Percentiles rank a stretch among this genome's conserved stretches.
These are phyloP conservation scores for Drosophila ambigua DNA, from an alignment of 1,140 invertebrate species.

Conservation along the genomic window DNA sequence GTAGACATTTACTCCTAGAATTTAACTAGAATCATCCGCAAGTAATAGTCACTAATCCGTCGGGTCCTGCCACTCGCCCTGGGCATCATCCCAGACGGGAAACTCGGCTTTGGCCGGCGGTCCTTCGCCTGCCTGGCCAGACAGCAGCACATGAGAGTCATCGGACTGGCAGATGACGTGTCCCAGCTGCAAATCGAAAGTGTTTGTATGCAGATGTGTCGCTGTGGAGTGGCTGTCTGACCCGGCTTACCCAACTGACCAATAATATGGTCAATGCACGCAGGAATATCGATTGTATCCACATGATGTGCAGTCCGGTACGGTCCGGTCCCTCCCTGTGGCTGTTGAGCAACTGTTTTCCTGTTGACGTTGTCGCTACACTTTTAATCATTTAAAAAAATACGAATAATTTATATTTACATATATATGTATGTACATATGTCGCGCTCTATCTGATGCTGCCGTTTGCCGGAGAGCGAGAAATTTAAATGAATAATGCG, in stretches of 20 bases:
- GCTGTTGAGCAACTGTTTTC: constrained; percentile 24
- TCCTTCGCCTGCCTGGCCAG: constrained; percentile 8
- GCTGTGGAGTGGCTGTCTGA: too few relatives aligned
- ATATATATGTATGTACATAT: constrained; percentile 7
- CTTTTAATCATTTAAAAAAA: constrained; percentile 44
- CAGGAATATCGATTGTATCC: constrained; percentile 38
- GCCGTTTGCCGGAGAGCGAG: constrained; percentile 1
- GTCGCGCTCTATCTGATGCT: constrained; percentile 19
- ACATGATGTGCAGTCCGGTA: constrained; percentile 6
- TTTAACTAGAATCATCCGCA: too few relatives aligned
- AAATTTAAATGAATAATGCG: constrained; percentile 8
- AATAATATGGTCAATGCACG: constrained; percentile 22
- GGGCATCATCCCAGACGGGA: constrained; percentile 62
- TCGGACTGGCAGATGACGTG: constrained; percentile 38
- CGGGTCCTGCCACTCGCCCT: constrained; percentile 43
- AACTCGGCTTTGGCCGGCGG: constrained; percentile 45
- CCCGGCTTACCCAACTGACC: constrained; percentile 26
- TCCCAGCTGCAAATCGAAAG: constrained; percentile 40
- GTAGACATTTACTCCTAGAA: too few relatives aligned
- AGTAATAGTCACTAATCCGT: constrained; percentile 1
- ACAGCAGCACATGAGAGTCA: background rate
- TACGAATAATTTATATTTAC: constrained; percentile 25
- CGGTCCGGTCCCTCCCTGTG: background rate
- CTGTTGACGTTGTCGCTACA: constrained; percentile 4
- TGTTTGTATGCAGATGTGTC: background rate